Evolutionary conservation across 2,113 vertebrate species (phyloP), one percentile per base, ranked within the genome.

Genomic region (Holacanthus passer): DNA sequence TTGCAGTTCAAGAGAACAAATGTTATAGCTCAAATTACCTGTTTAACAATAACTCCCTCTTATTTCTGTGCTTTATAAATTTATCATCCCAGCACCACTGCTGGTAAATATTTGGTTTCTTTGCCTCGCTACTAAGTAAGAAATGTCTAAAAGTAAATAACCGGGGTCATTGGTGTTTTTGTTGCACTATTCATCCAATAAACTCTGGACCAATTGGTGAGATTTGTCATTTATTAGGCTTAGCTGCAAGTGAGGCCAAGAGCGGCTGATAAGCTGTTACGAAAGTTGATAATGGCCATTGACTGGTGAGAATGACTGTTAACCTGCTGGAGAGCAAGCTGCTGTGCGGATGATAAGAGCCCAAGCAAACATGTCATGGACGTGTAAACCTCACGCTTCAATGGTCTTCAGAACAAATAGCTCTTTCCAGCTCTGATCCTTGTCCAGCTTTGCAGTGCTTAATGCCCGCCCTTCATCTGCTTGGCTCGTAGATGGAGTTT

Each of bases 311-410:
- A 85, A 85, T 62, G 81, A 70, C 73, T 77, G 79, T 77, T 86
- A 85, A 92, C 87, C 81, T 76, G 59, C 58, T 68, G 82, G 65
- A 80, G 76, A 78, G 73, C 60, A 67, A 77, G 81, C 80, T 87
- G 88, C 81, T 84, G 82, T 73, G 88, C 59, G 84, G 85, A 80
- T 63, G 87, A 89, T 89, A 86, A 87, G 73, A 86, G 72, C 79
- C 77, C 84, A 77, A 87, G 91, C 87, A 90, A 91, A 92, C 89
- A 91, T 92, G 87, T 86, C 92, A 93, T 64, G 82, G 81, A 73
- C 80, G 37, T 87, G 78, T 89, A 91, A 93, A 90, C 87, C 87
- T 87, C 75, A 47, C 43, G 87, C 88, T 89, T 87, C 81, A 86
- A 32, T 43, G 86, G 77, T 64, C 81, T 16, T 84, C 59, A 74